A percentile compares a stretch with the other conserved stretches of the same genome.
phyloP scores from a whole-genome alignment of 92 coral and sea anemone species.

The Porites lobata region DNA sequence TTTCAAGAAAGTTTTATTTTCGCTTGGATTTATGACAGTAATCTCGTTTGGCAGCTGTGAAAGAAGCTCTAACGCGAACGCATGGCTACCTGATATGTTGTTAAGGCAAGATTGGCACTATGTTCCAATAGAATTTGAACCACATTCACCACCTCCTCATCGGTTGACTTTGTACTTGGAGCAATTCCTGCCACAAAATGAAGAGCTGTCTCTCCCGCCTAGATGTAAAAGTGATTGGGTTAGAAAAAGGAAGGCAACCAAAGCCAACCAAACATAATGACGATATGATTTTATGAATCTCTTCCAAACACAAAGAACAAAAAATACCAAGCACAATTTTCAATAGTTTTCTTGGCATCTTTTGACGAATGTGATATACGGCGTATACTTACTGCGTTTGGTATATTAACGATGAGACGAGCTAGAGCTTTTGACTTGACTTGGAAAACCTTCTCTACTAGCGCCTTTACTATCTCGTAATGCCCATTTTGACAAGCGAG shows the following conservation, averaged over 20 bases:
- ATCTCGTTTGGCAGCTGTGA: not conserved
- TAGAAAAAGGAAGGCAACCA: not conserved
- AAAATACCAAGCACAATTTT: not conserved
- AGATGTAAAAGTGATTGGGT: not conserved
- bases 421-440: slow-evolving; percentile 76
- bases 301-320: not conserved
- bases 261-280: too few relatives aligned
- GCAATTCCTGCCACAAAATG: slow-evolving; percentile 83
- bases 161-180: slow-evolving; percentile 37
- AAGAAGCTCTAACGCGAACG: not conserved
- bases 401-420: slow-evolving; percentile 79
- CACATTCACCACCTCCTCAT: slow-evolving; percentile 70
- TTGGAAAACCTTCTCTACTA: slow-evolving; percentile 67
- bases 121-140: slow-evolving; percentile 80
- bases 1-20: too few relatives aligned
- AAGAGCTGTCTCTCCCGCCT: slow-evolving; percentile 96
- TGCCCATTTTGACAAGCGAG: slow-evolving; percentile 90
- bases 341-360: not conserved
- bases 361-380: not conserved
- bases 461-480: slow-evolving; percentile 71
- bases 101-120: slow-evolving; percentile 78
- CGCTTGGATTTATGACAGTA: too few relatives aligned
- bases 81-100: slow-evolving; percentile 74
- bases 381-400: slow-evolving; percentile 75
- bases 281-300: too few relatives aligned